Percentiles rank a stretch among this genome's conserved stretches.
These are phyloP conservation scores for Amphipyra tragopoginis DNA, from an alignment of 2,888 invertebrate genomes.

Conservation along the genomic window DNA sequence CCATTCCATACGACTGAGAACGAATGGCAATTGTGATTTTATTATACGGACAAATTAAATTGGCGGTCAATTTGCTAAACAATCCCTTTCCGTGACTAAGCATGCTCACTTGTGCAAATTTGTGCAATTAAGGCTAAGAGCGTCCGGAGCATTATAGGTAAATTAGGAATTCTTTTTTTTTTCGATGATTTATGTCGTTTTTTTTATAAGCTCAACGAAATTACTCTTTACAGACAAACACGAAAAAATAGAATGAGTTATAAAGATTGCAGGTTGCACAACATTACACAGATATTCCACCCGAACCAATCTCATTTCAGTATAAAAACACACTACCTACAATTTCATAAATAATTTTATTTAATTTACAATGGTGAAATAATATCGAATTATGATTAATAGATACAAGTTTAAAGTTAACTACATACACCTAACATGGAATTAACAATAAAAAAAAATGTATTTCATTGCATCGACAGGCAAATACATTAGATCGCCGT, in stretches of 20 bases:
- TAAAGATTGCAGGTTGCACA: conserved; percentile 30
- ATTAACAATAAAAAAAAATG: conserved; percentile 70
- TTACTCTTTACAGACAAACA: background rate
- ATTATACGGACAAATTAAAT: too few species aligned
- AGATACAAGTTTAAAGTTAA: conserved; percentile 76
- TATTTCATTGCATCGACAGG: conserved; percentile 50
- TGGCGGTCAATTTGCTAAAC: too few species aligned
- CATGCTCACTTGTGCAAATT: too few species aligned
- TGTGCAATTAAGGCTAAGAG: too few species aligned
- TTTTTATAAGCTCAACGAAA: too few species aligned
- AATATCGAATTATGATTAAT: conserved; percentile 75
- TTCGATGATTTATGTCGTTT: too few species aligned
- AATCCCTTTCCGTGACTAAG: too few species aligned
- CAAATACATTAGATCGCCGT: conserved; percentile 39
- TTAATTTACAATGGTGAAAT: conserved; percentile 79
- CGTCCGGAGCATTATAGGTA: too few species aligned
- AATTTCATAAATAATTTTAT: conserved; percentile 82
- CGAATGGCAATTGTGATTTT: too few species aligned
- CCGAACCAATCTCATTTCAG: conserved; percentile 66
- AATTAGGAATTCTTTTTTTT: too few species aligned
- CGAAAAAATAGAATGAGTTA: conserved; percentile 4
- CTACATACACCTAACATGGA: conserved; percentile 78
- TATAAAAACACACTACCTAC: conserved; percentile 77
- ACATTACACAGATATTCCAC: conserved; percentile 11
- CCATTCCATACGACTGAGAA: too few species aligned